Evolutionary conservation across 2,797 vertebrate species (phyloP).

Genomic region (Tachyglossus aculeatus): DNA sequence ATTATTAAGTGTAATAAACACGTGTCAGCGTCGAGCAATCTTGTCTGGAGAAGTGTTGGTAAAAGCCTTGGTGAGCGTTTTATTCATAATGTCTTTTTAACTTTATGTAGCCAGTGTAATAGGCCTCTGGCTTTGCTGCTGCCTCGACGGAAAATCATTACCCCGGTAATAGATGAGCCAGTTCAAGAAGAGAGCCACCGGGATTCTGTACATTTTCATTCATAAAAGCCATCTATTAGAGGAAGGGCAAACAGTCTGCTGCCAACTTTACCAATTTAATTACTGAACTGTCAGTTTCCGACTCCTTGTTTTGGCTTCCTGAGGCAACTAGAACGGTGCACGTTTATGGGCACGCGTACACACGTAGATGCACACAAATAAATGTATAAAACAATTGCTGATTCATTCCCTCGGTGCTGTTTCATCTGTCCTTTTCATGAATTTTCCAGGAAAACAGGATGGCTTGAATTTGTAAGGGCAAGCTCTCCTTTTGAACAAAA

Average conservation of each 20-base stretch:
- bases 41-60: conserved; percentile 65
- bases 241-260: conserved; percentile 60
- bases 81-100: conserved; percentile 77
- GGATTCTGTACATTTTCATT: conserved; percentile 66
- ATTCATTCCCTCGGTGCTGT: conserved; percentile 43
- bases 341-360: neutral
- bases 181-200: conserved; percentile 67
- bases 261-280: conserved; percentile 69
- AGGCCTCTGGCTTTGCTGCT: conserved; percentile 69
- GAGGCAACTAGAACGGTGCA: conserved; percentile 68
- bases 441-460: conserved; percentile 41
- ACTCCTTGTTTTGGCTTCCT: conserved; percentile 69
- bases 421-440: conserved; percentile 18
- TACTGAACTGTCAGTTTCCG: conserved; percentile 64
- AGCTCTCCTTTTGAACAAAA: conserved; percentile 19
- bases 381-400: conserved; percentile 60
- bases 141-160: conserved; percentile 77
- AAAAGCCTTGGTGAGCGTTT: conserved; percentile 62
- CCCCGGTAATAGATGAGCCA: conserved; percentile 68
- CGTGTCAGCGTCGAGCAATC: conserved; percentile 67
- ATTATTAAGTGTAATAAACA: conserved; percentile 80
- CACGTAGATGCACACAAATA: conserved; percentile 12
- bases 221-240: conserved; percentile 58
- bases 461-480: neutral
- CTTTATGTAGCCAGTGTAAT: conserved; percentile 75